Base-by-base conservation (phyloP, 1,140 invertebrate species). In the Trinorchestia longiramus region DNA sequence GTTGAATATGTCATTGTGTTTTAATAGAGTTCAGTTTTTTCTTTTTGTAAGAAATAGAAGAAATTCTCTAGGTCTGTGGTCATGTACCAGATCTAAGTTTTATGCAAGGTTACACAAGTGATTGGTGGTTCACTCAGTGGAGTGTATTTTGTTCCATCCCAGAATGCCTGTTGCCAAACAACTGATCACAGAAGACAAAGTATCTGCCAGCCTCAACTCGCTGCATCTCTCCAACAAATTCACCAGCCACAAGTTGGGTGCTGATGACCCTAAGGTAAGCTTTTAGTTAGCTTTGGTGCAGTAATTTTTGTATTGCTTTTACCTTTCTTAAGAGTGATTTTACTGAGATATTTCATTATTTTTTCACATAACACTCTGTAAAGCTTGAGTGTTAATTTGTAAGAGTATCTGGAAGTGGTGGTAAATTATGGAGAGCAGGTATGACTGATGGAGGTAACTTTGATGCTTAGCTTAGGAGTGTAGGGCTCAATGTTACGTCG, bases 161-260 rank as follows among this genome's bases (percentile, higher is more conserved):
- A 94, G 92, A 40, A 42, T 94, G 92, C 92, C 43, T 40, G 92
- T 43, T 3, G 44, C 92, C 40, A 94, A 94, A 44, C 92, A 94
- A 36, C 92, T 43, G 4, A 94, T 94, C 41, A 94, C 92, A 94
- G 92, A 94, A 40, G 92, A 94, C 92, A 94, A 94, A 94, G 92
- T 94, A n/a, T 94, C 92, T 43, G 92, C 92, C 6, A 94, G 92
- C 92, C 92, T 94, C 17, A 94, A 43, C 43, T 94, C 92, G 17
- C 92, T 94, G 6, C 92, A 94, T 45, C 44, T 94, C 17, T 94
- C 92, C 92, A 94, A 47, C 40, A 8, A 94, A 94, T 94, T 43
- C 44, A 94, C 92, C 43, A 94, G 43, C 4, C 92, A 94, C 36
- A 43, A 94, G 40, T 44, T 94, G 43, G 92, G 92, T 6, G 44